Conservation (phyloP, 2,113 vertebrate genomes). For the Gallinago undulata region DNA sequence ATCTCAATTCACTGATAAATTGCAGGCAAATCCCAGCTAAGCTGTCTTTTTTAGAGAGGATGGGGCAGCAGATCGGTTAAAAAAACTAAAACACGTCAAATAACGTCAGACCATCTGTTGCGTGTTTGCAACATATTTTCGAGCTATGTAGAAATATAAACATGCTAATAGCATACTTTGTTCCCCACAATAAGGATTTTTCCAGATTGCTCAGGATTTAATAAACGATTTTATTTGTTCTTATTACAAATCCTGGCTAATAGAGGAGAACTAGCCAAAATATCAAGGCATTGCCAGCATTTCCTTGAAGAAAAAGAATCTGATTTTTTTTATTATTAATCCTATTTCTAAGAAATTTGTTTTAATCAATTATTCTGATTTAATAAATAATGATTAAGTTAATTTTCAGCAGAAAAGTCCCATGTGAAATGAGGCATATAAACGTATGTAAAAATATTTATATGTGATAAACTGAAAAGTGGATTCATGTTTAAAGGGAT, state of each 20-base stretch:
- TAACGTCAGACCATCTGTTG: slow-evolving; percentile 79
- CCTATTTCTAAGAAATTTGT: neutral
- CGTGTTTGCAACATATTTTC: slow-evolving; percentile 54
- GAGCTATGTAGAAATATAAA: slow-evolving; percentile 58
- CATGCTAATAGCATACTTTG: slow-evolving; percentile 42
- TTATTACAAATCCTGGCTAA: slow-evolving; percentile 18
- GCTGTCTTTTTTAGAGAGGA: slow-evolving; percentile 71
- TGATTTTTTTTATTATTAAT: neutral
- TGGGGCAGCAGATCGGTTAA: slow-evolving; percentile 57
- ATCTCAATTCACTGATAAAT: slow-evolving; percentile 73
- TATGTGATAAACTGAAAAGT: neutral
- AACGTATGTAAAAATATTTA: neutral
- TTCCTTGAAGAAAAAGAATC: neutral
- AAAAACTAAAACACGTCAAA: slow-evolving; percentile 52
- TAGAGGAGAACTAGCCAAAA: neutral
- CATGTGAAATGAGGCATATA: neutral
- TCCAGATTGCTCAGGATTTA: slow-evolving; percentile 29
- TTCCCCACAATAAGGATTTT: neutral
- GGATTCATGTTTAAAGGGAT: slow-evolving; percentile 12
- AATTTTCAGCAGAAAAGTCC: neutral
- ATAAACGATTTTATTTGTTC: slow-evolving; percentile 45
- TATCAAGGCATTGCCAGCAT: neutral
- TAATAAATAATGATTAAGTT: neutral
- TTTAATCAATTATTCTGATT: neutral
- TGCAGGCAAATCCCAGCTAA: slow-evolving; percentile 82